Percentiles rank a stretch among this genome's conserved stretches.
These are phyloP conservation scores for Hydractinia symbiolongicarpus DNA, from an alignment of 30 jellyfish, hydroid and myxozoan genomes.

Conservation along the genomic window DNA sequence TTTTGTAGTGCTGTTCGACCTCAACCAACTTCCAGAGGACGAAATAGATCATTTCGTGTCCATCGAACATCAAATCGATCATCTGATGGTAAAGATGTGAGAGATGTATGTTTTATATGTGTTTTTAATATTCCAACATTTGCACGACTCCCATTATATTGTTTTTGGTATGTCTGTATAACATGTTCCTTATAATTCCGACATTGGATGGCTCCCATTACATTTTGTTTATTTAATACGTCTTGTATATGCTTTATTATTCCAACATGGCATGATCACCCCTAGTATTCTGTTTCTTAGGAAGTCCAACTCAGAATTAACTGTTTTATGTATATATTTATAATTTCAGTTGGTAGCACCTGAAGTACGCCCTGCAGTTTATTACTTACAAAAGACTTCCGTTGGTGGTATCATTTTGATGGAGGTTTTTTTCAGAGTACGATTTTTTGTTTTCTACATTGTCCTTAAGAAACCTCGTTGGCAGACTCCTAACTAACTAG, in stretches of 20 bases:
- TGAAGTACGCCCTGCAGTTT: constrained; percentile 52
- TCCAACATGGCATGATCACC: no score
- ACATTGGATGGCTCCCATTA: no score
- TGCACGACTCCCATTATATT: no score
- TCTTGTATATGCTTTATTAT: background rate
- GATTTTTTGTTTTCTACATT: background rate
- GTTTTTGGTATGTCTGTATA: no score
- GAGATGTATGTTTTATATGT: no score
- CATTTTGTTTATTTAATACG: no score
- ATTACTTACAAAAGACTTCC: constrained; percentile 69
- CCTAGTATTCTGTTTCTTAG: no score
- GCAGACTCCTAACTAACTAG: no score
- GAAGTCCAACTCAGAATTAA: background rate
- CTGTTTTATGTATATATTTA: background rate
- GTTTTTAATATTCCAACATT: no score
- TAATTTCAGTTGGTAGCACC: constrained; percentile 5
- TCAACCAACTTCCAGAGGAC: background rate
- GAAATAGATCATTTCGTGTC: background rate
- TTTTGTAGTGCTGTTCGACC: no score
- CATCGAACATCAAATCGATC: background rate
- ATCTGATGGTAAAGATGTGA: constrained; percentile 13
- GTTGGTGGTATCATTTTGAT: constrained; percentile 73
- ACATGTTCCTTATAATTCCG: no score
- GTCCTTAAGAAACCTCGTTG: background rate
- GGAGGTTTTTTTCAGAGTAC: constrained; percentile 68